phyloP scores from a whole-genome alignment of 2,113 vertebrate genomes.

The Phaethornis superciliosus region DNA sequence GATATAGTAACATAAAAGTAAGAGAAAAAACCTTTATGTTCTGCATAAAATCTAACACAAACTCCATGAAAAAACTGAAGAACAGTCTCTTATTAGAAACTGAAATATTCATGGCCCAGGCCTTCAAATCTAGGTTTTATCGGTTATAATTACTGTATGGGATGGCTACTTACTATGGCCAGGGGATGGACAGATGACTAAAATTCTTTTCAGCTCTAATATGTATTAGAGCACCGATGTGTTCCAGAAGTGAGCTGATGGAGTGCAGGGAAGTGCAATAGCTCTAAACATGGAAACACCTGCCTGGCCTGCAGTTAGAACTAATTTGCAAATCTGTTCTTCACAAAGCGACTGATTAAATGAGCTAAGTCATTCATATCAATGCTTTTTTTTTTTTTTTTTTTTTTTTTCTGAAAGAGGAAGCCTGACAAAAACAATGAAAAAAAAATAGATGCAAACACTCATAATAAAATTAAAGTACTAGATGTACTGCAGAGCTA shows the following conservation, averaged over 20 bases:
- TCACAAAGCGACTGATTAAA: conserved; percentile 4
- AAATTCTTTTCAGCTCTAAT: neutral
- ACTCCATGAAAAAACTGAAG: neutral
- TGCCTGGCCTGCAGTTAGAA: neutral
- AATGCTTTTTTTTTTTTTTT: neutral
- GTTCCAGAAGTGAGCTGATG: neutral
- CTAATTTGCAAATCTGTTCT: neutral
- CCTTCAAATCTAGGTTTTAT: neutral
- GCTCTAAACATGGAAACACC: neutral
- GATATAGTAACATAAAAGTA: neutral
- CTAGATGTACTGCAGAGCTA: neutral
- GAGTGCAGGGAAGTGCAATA: neutral
- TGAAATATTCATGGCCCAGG: neutral
- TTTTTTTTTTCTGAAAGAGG: neutral
- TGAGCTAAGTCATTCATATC: neutral
- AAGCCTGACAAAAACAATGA: neutral
- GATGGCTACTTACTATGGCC: neutral
- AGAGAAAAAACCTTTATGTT: neutral
- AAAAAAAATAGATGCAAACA: neutral
- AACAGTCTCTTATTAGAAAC: neutral
- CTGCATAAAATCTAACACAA: neutral
- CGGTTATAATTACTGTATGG: neutral
- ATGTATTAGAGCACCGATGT: neutral
- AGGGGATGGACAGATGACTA: neutral
- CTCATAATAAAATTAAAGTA: neutral